Conservation (phyloP, 1,140 invertebrate species). For the Drosophila pectinifera region DNA sequence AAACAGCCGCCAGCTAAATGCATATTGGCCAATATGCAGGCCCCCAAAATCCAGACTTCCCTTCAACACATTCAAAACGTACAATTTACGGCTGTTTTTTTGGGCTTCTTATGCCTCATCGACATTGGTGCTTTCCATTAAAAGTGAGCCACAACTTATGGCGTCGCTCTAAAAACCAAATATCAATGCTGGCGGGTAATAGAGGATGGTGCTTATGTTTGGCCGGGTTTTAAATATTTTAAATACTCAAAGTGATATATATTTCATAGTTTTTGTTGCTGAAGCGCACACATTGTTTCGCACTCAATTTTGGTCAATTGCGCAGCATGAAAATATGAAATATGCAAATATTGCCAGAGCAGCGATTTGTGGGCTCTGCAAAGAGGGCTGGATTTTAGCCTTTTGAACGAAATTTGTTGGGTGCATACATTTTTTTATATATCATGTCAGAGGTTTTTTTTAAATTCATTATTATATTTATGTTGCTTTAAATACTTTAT, state of each 20-base stretch:
- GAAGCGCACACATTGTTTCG: too few relatives aligned
- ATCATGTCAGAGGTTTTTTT: slow-evolving; percentile 37
- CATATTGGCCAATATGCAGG: slow-evolving; percentile 65
- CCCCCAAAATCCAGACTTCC: background rate
- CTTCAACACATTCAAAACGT: slow-evolving; percentile 4
- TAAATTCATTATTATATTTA: slow-evolving; percentile 56
- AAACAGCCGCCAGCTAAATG: slow-evolving; percentile 74
- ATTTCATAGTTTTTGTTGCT: slow-evolving; percentile 12
- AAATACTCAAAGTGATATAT: slow-evolving; percentile 26
- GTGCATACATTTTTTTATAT: slow-evolving; percentile 6
- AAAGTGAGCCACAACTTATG: slow-evolving; percentile 56
- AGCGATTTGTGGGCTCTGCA: background rate
- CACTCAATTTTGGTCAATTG: slow-evolving; percentile 44
- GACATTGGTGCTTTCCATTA: slow-evolving; percentile 23
- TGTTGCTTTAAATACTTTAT: slow-evolving; percentile 14
- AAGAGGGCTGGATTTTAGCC: slow-evolving; percentile 15
- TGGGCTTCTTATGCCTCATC: slow-evolving; percentile 61
- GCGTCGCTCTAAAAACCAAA: slow-evolving; percentile 33
- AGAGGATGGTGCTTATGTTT: slow-evolving; percentile 25
- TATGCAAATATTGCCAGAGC: slow-evolving; percentile 49
- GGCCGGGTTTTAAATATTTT: slow-evolving; percentile 54
- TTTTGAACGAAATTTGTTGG: slow-evolving; percentile 26
- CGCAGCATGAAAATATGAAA: slow-evolving; percentile 37
- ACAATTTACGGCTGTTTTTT: slow-evolving; percentile 28
- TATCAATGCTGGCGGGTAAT: slow-evolving; percentile 18